A percentile compares a stretch with the other conserved stretches of the same genome.
These are phyloP conservation scores for Luehdorfia chinensis DNA, from an alignment of 1,140 invertebrate genomes.

Conservation along the genomic window DNA sequence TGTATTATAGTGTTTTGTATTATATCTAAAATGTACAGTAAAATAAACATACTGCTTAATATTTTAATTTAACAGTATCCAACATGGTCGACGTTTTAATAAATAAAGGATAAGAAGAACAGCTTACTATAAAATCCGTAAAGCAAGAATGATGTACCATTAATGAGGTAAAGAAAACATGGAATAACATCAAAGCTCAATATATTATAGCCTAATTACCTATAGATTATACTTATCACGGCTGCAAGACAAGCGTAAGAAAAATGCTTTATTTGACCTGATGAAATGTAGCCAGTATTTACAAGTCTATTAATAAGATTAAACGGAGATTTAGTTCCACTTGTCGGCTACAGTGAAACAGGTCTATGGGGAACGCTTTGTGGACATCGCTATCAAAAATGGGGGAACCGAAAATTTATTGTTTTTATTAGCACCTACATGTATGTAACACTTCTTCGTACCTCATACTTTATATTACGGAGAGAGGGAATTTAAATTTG, in stretches of 20 bases:
- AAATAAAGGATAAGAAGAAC: slow-evolving; percentile 44
- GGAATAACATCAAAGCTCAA: slow-evolving; percentile 56
- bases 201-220: slow-evolving; percentile 71
- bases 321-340: slow-evolving; percentile 32
- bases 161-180: slow-evolving; percentile 61
- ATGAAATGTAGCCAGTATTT: slow-evolving; percentile 52
- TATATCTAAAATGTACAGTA: too few species aligned
- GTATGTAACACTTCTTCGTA: neutral
- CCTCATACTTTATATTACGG: neutral
- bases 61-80: neutral
- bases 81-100: slow-evolving; percentile 23
- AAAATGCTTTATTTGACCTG: slow-evolving; percentile 60
- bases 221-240: slow-evolving; percentile 70
- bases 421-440: slow-evolving; percentile 8
- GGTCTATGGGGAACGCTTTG: slow-evolving; percentile 11
- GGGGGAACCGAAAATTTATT: slow-evolving; percentile 3
- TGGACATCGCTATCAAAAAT: slow-evolving; percentile 11
- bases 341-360: slow-evolving; percentile 20
- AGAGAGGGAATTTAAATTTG: neutral
- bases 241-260: slow-evolving; percentile 32
- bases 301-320: slow-evolving; percentile 67
- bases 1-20: too few species aligned
- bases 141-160: slow-evolving; percentile 59
- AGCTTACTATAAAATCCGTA: slow-evolving; percentile 38
- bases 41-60: too few species aligned